A percentile compares a stretch with the other conserved stretches of the same genome.
These are phyloP conservation scores for Syngnathus acus DNA, from an alignment of 2,797 vertebrate genomes.

Conservation along the genomic window DNA sequence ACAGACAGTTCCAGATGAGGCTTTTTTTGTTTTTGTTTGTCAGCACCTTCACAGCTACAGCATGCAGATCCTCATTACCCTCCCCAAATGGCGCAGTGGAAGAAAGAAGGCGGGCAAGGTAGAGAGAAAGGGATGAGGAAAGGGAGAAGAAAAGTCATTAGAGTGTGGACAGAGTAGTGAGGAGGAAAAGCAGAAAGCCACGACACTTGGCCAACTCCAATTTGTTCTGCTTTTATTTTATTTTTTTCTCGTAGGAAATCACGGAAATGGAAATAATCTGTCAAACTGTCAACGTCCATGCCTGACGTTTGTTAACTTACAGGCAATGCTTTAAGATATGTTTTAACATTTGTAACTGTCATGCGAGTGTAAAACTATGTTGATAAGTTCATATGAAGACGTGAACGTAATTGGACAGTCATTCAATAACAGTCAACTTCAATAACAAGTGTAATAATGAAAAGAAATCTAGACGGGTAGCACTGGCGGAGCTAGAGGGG, in stretches of 20 bases:
- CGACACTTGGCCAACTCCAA: constrained; percentile 2
- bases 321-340: background rate
- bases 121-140: constrained; percentile 43
- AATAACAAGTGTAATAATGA: background rate
- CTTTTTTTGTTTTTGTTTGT: constrained; percentile 55
- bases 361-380: background rate
- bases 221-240: background rate
- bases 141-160: constrained; percentile 16
- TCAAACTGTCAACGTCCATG: background rate
- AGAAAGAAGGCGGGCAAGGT: background rate
- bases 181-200: background rate
- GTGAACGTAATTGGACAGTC: background rate
- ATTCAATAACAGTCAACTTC: background rate
- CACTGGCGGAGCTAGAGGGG: too few relatives aligned
- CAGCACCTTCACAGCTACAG: constrained; percentile 64
- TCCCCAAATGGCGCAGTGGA: constrained; percentile 22
- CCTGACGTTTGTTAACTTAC: background rate
- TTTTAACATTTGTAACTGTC: background rate
- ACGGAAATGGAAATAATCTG: background rate
- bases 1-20: constrained; percentile 58
- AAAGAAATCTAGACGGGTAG: too few relatives aligned
- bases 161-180: constrained; percentile 16
- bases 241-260: background rate
- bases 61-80: constrained; percentile 64
- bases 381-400: background rate